Base-by-base conservation (phyloP, 2,797 vertebrate species). In the Hipposideros larvatus region DNA sequence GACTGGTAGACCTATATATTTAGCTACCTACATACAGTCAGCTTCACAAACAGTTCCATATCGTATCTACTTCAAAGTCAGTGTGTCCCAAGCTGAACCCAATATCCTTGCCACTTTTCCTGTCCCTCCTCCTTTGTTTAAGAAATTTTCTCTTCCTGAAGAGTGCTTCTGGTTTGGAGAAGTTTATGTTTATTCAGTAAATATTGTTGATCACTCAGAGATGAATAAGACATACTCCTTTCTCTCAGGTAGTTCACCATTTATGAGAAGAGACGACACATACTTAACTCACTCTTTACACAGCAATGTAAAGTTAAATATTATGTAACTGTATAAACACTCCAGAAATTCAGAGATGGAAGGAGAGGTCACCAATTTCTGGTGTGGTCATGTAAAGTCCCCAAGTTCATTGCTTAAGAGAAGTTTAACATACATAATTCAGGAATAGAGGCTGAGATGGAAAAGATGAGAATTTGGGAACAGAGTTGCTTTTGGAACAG, bases 131-230 rank as follows among this genome's bases (percentile, higher is more conserved):
- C 11, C 31, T 79, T 68, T 68, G 26, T 92, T 87, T 83, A 70
- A 88, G 68, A 92, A 88, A 75, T 74, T 59, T 80, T 82, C 18
- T 73, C 79, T 75, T 84, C 70, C 28, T 66, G 16, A 80, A 31
- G 57, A 43, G 14, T 65, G 28, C 55, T 61, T 79, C 22, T 59
- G 24, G 14, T 79, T 78, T 85, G 59, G 48, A 93, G 51, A 90
- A 80, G 79, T 66, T 95, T 87, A 43, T 48, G 16, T 90, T 91
- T 43, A 71, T 84, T 70, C 14, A 51, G 7, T 93, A 84, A 86
- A 78, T 80, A 79, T 51, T 43, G 24, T 90, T 85, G 46, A 26
- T 90, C 66, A 80, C 15, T 85, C 41, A 34, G 41, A 73, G 31
- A 66, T 71, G 46, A 71, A 37, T 84, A 71, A 71, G 28, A 34